Base-by-base conservation (phyloP, 2,888 invertebrate genomes). In the Axea sp. region DNA sequence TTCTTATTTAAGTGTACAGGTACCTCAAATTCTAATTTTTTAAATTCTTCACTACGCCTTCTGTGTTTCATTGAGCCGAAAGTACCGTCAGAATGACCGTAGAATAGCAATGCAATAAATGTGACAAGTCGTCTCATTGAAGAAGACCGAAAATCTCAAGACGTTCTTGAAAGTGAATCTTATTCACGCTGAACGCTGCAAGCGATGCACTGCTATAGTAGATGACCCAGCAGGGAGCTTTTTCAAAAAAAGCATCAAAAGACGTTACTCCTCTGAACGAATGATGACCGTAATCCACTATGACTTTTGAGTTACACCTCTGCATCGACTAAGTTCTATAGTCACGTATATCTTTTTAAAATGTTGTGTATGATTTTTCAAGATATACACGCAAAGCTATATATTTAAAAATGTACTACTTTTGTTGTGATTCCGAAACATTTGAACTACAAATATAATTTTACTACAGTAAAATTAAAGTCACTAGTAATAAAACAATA, bases 1-100 rank as follows among this genome's bases (percentile, higher is more conserved):
- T 82, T 82, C 80, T 80, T 22, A 9, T 4, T 85, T 59, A 81
- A 86, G 85, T 84, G 84, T 82, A 84, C 84, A 84, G 84, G 64
- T 65, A 31, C 65, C 37, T 39, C 19, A 39, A 39, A 39, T 39
- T 39, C 37, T 39, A 39, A 39, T 39, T 39, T 39, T 22, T 31
- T 81, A 83, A 85, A 62, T 85, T 84, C 83, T 78, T 79, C 76
- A 78, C 77, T 68, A 68, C 57, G 73, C 47, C 62, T 55, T 65
- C 65, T 64, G 26, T 57, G 57, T 47, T 65, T 75, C 76, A 75
- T 69, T 75, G 71, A 76, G 67, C 62, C 31, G n/a, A 6, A 31
- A 28, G 28, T 37, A 35, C 8, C 22, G 43, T 31, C 59, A 78
- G 77, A 78, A 77, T 77, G 73, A 76, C 55, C 51, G 41, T 31